Base-by-base conservation (phyloP, 1,140 invertebrate genomes). In the Caenorhabditis remanei region DNA sequence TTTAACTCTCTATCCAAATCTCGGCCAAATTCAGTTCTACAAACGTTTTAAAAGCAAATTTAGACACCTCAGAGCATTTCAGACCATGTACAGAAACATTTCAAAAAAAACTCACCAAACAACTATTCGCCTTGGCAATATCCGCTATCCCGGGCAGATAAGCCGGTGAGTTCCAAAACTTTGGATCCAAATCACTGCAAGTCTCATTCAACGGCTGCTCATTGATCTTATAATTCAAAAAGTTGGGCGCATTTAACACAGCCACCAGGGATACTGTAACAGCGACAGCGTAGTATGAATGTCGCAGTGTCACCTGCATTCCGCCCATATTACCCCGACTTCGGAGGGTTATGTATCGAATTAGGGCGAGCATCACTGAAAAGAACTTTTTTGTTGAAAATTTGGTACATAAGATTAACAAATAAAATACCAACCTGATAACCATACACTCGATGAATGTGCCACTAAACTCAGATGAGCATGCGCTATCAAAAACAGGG, bases 161-260 rank as follows among this genome's bases (percentile, higher is more conserved):
- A 3, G 91, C 92, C 7, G 87, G 75, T 2, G 90, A 43, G 19
- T 87, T 63, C 21, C 41, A 79, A 46, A 67, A 67, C 16, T n/a
- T 83, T 65, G 65, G 32, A 71, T 87, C 65, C 55, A 46, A 32
- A 14, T 79, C 79, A 43, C 19, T 50, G 41, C 86, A 87, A 1
- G 75, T 53, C 16, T 87, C 86, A 56, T 56, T 61, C 40, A 87
- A 65, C 32, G 65, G 40, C 46, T 63, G 43, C 24, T 92, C 91
- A n/a, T 90, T 87, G 58, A 92, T 92, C 89, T 93, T 92, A 55
- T 92, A 92, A 41, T 91, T 93, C 5, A 92, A 56, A 56, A 92
- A 93, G 58, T 92, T 92, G 19, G 91, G 91, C 5, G 87, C 87
- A 84, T 92, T 92, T 83, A 92, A 86, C 21, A 92, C 56, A 3